Evolutionary conservation across 2,113 vertebrate genomes (phyloP), one percentile per base, ranked within the genome.

Genomic region (Notechis scutatus): DNA sequence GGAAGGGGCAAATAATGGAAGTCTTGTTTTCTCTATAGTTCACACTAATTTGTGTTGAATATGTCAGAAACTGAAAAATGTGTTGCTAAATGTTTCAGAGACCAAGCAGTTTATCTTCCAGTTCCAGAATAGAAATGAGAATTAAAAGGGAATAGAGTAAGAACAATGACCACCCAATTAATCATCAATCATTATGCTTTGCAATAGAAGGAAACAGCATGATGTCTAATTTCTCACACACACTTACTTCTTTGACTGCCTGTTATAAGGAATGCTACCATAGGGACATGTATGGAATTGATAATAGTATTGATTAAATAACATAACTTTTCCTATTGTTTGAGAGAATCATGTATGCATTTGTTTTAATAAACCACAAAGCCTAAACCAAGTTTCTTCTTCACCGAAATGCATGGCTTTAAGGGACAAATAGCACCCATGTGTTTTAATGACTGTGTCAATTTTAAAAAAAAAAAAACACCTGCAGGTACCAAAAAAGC

Each of bases 1-100:
- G 94, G 94, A 56, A 24, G 90, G 64, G 88, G 69, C 52, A 85
- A 91, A 94, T 95, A 95, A 96, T 87, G 29, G 92, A 8, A 93
- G 86, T 87, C 89, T 85, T 96, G 93, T 94, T 93, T 55, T 94
- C 91, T 29, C 61, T 39, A 29, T 87, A 89, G 92, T 81, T 45
- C 89, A 23, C 23, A 5, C 34, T 74, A 57, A 94, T 96, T 96
- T 91, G 18, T 92, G 61, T 26, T 94, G 89, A 93, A 94, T 92
- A 96, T 0, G 0, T 92, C 87, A 91, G 88, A 92, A 91, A 89
- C 64, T 55, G 91, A 81, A 81, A 50, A 50, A 92, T 50, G 45
- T 21, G 61, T 0, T 24, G 14, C 87, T 94, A 39, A 29, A 94
- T 93, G 18, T 47, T 89, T 64, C 94, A 94, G 94, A 93, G 93